A percentile compares a stretch with the other conserved stretches of the same genome.
Conservation (phyloP, 2,113 vertebrate genomes). For the Dunckerocampus dactyliophorus region DNA sequence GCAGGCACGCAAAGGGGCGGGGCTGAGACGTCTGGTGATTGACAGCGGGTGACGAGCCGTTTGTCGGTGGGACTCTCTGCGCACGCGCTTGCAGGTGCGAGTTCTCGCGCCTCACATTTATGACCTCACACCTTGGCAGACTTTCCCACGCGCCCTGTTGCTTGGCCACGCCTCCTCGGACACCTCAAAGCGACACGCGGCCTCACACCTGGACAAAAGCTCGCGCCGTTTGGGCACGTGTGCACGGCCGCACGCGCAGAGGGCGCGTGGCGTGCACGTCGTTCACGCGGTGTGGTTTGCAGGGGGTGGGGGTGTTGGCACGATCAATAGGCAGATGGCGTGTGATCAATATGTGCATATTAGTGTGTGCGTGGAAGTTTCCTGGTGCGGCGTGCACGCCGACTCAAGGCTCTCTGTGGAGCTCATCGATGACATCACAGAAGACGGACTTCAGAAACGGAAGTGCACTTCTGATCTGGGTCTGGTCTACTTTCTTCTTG, state of each 20-base stretch:
- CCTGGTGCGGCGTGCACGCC: constrained; percentile 15
- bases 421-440: too few relatives aligned
- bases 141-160: constrained; percentile 40
- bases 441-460: too few relatives aligned
- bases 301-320: neutral
- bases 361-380: too few relatives aligned
- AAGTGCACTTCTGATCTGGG: too few relatives aligned
- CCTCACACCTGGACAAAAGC: constrained; percentile 51
- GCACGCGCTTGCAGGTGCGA: constrained; percentile 47
- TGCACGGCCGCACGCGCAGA: constrained; percentile 27
- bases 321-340: constrained; percentile 48
- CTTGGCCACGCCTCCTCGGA: neutral
- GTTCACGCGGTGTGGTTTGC: neutral
- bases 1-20: too few relatives aligned
- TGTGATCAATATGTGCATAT: constrained; percentile 34
- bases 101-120: constrained; percentile 38
- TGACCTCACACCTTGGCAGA: constrained; percentile 57
- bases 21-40: too few relatives aligned
- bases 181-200: constrained; percentile 42
- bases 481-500: too few relatives aligned
- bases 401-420: neutral
- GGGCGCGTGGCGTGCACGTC: constrained; percentile 18
- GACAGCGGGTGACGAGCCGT: neutral
- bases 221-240: constrained; percentile 66
- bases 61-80: constrained; percentile 8